Conservation (phyloP, 2,797 vertebrate species). For the Muraenolepis orangiensis region DNA sequence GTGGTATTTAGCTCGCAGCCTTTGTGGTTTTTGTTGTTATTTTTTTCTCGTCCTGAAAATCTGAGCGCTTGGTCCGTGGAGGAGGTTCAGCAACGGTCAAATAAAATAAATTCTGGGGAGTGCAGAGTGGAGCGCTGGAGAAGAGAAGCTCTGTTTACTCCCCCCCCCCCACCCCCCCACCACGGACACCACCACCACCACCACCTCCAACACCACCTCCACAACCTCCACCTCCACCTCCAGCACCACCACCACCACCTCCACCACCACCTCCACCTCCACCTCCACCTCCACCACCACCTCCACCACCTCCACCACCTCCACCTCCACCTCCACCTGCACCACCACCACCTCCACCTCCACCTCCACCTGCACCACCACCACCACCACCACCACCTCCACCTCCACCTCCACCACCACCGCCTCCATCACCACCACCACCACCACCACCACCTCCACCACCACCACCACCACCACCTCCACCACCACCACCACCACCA, state of each 20-base stretch:
- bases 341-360: no score
- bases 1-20: not conserved
- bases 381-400: not conserved
- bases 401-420: no score
- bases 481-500: not conserved
- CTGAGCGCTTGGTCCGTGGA: not conserved
- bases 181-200: not conserved
- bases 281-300: not conserved
- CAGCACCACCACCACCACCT: not conserved
- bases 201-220: not conserved
- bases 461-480: constrained; percentile 14
- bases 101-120: not conserved
- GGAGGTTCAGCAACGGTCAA: not conserved
- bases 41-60: not conserved
- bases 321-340: constrained; percentile 20
- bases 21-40: not conserved
- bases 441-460: not conserved
- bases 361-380: no score
- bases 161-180: no score
- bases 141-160: not conserved
- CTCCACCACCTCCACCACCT: not conserved
- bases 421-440: no score
- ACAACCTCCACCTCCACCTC: constrained; percentile 20
- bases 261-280: constrained; percentile 14
- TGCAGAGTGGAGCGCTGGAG: not conserved